Percentiles rank a stretch among this genome's conserved stretches.
phyloP scores from a whole-genome alignment of 1,140 invertebrate genomes.

The Papilio xuthus region DNA sequence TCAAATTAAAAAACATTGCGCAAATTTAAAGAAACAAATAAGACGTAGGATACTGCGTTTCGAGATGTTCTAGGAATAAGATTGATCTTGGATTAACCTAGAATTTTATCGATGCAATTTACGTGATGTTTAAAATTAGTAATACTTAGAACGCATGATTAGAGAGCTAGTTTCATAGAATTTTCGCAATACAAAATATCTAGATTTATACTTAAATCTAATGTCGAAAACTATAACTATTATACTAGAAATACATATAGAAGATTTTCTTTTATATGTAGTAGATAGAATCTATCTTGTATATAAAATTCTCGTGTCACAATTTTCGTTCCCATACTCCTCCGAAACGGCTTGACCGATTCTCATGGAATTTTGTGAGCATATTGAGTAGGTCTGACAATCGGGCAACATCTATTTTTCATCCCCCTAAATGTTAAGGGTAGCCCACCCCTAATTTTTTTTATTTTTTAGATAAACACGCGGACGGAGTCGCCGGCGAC shows the following conservation, averaged over 20 bases:
- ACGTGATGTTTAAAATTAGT: slow-evolving; percentile 3
- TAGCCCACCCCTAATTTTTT: no score
- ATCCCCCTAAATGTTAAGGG: no score
- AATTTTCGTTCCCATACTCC: no score
- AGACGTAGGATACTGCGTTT: not conserved
- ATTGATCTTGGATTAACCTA: not conserved
- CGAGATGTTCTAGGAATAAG: not conserved
- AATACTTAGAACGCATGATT: not conserved
- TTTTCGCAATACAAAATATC: not conserved
- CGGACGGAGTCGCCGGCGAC: no score
- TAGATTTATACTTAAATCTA: not conserved
- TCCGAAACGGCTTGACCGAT: no score
- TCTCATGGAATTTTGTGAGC: no score
- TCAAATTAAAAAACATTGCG: not conserved
- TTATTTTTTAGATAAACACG: no score
- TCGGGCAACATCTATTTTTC: no score
- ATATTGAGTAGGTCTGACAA: no score
- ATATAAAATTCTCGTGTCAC: no score
- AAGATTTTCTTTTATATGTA: no score
- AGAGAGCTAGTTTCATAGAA: not conserved
- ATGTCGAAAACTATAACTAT: not conserved
- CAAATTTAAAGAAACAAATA: not conserved
- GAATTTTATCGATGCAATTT: slow-evolving; percentile 1
- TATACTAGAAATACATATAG: not conserved
- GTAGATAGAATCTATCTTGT: not conserved